Conservation (phyloP, 2,888 invertebrate genomes). For the Eupithecia subumbrata region DNA sequence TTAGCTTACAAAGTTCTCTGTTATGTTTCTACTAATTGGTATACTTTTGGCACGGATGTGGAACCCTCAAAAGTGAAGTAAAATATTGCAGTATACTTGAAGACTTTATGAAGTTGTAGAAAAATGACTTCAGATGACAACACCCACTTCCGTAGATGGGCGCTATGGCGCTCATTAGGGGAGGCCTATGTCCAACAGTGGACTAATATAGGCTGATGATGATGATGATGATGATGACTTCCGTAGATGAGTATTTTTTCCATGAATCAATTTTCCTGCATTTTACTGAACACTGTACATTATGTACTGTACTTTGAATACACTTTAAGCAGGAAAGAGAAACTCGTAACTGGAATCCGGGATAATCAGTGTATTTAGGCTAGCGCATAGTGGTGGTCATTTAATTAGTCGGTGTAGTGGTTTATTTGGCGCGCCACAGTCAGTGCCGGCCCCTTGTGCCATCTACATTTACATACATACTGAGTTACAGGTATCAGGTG, state of each 20-base stretch:
- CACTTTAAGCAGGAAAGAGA: neutral
- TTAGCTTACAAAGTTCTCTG: slow-evolving; percentile 6
- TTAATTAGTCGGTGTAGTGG: slow-evolving; percentile 15
- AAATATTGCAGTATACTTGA: neutral
- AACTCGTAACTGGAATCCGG: neutral
- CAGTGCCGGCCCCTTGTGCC: neutral
- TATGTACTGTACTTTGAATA: neutral
- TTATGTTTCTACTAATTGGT: neutral
- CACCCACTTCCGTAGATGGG: no score
- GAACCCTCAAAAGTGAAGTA: neutral
- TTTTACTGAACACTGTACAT: neutral
- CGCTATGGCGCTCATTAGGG: no score
- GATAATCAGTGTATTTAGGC: slow-evolving; percentile 11
- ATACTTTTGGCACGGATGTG: neutral
- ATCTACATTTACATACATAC: neutral
- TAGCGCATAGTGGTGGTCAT: neutral
- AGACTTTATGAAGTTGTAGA: neutral
- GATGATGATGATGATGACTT: no score
- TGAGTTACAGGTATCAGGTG: neutral
- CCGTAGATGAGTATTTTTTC: no score
- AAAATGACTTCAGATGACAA: neutral
- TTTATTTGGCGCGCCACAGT: slow-evolving; percentile 4
- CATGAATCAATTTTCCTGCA: no score
- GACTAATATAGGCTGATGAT: no score
- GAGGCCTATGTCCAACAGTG: no score